Evolutionary conservation across 2,113 vertebrate genomes (phyloP), one percentile per base, ranked within the genome.

Genomic region (Manacus vitellinus): DNA sequence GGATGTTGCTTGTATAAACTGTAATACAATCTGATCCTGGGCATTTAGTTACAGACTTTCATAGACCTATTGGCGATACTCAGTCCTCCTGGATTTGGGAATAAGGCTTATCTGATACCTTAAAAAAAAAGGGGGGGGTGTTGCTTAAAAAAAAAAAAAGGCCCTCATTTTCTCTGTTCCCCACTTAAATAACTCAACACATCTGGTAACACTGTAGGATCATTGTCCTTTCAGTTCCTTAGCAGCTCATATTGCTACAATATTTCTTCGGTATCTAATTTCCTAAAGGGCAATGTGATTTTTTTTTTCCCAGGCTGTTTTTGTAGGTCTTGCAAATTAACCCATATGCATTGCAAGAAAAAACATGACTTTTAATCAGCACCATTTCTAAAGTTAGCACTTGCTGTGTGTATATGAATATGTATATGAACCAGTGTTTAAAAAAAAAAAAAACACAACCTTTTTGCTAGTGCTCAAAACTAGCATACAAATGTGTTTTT

Each of bases 151-250:
- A 88, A 98, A 98, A 96, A 98, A 98, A 98, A 98, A 98, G 97
- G 95, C 95, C 95, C 95, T 98, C 97, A 95, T 98, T 98, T 98
- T 98, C 95, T 98, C 95, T 98, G 93, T 98, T 98, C 94, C 98
- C 97, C 98, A 95, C 97, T 98, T 98, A 98, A 98, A 98, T 99
- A 99, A 99, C 99, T 99, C 98, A 98, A 98, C 99, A 99, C 99
- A 99, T 99, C 98, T 99, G 99, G 99, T 99, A 99, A 99, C 98
- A 99, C 99, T 99, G 99, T 99, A 98, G 99, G 98, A 98, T 98
- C 99, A 99, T 99, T 99, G 99, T 99, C 98, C 98, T 99, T 98
- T 98, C 97, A 97, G 98, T 98, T 98, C 98, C 98, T 98, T 97
- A 96, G 95, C 96, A 98, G 97, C 97, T 99, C 98, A 25, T 97